phyloP scores from a whole-genome alignment of 2,888 invertebrate species.

The Gordius sp. region DNA sequence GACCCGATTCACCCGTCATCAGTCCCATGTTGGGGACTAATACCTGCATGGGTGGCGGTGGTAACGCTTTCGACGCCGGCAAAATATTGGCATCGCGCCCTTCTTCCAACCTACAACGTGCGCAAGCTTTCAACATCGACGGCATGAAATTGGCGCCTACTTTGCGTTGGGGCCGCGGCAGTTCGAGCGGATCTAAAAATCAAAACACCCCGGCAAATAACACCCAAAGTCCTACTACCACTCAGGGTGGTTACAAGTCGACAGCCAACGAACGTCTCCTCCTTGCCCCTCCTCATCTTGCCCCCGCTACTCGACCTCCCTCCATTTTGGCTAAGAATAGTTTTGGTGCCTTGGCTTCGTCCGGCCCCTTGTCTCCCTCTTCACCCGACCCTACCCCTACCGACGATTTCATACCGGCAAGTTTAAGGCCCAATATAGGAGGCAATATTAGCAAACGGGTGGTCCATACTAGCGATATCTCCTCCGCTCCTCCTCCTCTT shows the following conservation, averaged over 20 bases:
- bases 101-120: neutral
- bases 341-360: neutral
- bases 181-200: no score
- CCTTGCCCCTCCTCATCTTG: neutral
- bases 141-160: neutral
- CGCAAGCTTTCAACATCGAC: neutral
- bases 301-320: neutral
- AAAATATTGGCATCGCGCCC: neutral
- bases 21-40: neutral
- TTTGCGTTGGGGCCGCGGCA: neutral
- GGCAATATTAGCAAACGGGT: no score
- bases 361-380: no score
- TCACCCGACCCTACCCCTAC: no score
- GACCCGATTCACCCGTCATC: neutral
- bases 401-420: no score
- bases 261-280: neutral
- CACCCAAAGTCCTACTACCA: neutral
- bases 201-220: neutral
- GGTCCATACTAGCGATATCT: no score
- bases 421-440: no score
- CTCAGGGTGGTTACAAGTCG: neutral
- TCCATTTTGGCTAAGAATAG: neutral
- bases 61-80: neutral
- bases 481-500: no score
- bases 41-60: neutral